Conservation (phyloP, 2,797 vertebrate genomes). For the Mus caroli region DNA sequence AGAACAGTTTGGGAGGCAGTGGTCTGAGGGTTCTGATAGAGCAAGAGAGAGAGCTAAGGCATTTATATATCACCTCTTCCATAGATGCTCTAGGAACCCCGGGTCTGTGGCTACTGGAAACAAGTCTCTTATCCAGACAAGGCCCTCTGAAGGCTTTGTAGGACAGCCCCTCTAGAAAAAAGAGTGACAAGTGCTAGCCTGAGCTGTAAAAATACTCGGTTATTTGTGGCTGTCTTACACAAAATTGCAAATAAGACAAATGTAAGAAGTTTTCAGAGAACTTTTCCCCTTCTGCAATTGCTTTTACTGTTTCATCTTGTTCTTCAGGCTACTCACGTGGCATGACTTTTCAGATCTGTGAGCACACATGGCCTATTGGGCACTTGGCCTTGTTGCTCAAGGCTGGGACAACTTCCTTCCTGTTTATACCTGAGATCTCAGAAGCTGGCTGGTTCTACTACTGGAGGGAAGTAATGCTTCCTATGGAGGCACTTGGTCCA, state of each 20-base stretch:
- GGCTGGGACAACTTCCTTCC: background rate
- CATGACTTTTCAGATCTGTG: background rate
- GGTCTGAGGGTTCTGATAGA: background rate
- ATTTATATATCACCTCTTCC: background rate
- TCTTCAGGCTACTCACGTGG: background rate
- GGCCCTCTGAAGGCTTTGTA: background rate
- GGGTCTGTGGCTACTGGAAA: background rate
- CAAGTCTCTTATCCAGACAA: background rate
- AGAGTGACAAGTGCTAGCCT: no score
- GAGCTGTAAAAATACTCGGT: background rate
- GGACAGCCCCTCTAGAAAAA: background rate
- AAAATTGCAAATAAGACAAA: background rate
- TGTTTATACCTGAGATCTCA: background rate
- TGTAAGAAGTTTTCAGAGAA: conserved; percentile 42
- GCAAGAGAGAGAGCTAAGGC: background rate
- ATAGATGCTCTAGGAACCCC: background rate
- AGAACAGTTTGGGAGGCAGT: background rate
- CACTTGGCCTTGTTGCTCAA: background rate
- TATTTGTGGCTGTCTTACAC: background rate
- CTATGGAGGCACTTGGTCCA: background rate
- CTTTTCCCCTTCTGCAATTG: background rate
- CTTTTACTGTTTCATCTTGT: background rate
- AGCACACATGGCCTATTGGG: background rate
- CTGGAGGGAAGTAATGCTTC: background rate
- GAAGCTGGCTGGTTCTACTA: no score